phyloP scores from a whole-genome alignment of 1,140 invertebrate genomes.

The Aricia agestis region DNA sequence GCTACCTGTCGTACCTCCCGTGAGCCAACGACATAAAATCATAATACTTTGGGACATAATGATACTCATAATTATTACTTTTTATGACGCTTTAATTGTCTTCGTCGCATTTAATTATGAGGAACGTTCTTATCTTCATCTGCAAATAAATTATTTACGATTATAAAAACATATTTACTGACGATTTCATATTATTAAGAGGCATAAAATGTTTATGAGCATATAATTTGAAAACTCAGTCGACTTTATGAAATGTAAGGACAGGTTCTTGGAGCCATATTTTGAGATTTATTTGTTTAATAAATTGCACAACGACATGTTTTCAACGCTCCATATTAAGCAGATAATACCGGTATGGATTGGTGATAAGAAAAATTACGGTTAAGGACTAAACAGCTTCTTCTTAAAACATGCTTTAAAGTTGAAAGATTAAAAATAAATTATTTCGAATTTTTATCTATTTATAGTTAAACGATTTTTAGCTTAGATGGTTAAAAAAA shows the following conservation, averaged over 20 bases:
- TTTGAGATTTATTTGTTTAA: background rate
- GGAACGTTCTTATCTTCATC: constrained; percentile 8
- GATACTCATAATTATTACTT: constrained; percentile 8
- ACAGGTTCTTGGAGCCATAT: background rate
- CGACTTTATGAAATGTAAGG: background rate
- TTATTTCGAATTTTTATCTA: no score
- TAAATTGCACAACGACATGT: background rate
- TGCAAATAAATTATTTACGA: constrained; percentile 14
- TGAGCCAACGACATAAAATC: constrained; percentile 4
- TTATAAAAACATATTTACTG: constrained; percentile 9
- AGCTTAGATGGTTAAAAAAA: no score
- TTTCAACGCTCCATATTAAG: background rate
- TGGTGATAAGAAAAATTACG: no score
- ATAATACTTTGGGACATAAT: constrained; percentile 16
- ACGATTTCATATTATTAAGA: constrained; percentile 13
- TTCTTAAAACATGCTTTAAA: no score
- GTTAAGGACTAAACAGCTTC: no score
- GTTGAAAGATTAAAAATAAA: no score
- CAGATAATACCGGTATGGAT: background rate
- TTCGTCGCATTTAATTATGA: constrained; percentile 6
- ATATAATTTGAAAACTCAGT: background rate
- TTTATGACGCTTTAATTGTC: constrained; percentile 11
- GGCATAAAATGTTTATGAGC: constrained; percentile 8
- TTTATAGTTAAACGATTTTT: no score
- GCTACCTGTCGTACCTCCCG: constrained; percentile 2